These are phyloP conservation scores for Mionectes olivaceus DNA, from an alignment of 2,797 vertebrate genomes.

Conservation along the genomic window DNA sequence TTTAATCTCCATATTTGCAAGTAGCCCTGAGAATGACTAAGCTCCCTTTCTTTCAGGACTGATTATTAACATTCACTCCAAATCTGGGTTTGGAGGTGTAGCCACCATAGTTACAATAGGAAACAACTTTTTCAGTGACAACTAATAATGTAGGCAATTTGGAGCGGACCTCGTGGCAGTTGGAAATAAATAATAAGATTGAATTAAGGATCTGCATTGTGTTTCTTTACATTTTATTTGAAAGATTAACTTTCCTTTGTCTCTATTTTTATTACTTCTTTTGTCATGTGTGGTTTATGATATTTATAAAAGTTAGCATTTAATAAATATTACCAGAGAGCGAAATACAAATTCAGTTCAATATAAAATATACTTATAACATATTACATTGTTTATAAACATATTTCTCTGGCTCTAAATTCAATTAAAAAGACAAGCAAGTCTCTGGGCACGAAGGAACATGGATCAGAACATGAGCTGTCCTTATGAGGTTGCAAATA, in stretches of 20 bases:
- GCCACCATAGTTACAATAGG: neutral
- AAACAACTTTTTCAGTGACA: neutral
- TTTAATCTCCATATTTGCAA: neutral
- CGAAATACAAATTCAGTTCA: neutral
- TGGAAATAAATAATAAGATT: neutral
- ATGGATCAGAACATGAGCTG: neutral
- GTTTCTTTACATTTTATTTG: neutral
- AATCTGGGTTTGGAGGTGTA: neutral
- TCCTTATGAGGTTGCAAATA: conserved; percentile 3
- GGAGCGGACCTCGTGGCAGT: neutral
- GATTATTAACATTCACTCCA: neutral
- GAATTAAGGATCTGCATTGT: neutral
- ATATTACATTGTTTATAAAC: neutral
- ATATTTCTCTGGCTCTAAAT: neutral
- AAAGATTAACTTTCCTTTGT: neutral
- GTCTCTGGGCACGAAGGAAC: neutral
- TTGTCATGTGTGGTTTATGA: neutral
- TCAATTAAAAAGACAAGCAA: neutral
- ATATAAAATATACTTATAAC: neutral
- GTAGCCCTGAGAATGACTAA: neutral
- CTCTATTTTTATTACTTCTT: neutral
- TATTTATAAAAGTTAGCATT: neutral
- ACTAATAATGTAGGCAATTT: neutral
- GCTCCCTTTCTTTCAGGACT: neutral
- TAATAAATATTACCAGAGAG: neutral